Evolutionary conservation across 2,113 vertebrate genomes (phyloP).

Genomic region (Pavo muticus): DNA sequence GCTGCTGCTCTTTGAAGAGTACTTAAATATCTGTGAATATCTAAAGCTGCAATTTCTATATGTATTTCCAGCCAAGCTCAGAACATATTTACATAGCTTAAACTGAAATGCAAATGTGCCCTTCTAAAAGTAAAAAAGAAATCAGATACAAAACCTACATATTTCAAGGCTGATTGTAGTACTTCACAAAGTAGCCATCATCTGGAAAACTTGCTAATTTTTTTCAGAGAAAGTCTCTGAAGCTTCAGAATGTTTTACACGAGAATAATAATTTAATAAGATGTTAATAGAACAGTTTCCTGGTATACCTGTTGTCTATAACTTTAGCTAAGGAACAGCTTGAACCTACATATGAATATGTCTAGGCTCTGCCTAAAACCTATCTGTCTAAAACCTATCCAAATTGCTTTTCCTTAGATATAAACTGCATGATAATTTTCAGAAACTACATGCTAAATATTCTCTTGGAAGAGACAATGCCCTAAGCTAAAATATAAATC

Average conservation of each 20-base stretch:
- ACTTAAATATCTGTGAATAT: background rate
- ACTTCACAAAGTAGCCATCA: background rate
- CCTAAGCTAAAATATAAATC: background rate
- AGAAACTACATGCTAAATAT: background rate
- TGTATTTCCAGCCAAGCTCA: background rate
- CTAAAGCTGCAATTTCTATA: background rate
- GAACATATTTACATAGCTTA: fast-evolving
- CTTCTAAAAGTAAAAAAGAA: background rate
- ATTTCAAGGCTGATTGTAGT: background rate
- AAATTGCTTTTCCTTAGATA: background rate
- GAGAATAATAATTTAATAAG: background rate
- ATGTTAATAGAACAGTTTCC: background rate
- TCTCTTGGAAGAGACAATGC: background rate
- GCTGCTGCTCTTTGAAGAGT: background rate
- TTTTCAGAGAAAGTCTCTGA: background rate
- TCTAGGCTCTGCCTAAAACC: background rate
- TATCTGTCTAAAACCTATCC: background rate
- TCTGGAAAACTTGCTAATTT: background rate
- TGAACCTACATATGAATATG: background rate
- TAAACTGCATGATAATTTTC: background rate
- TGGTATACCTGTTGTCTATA: background rate
- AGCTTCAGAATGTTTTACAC: background rate
- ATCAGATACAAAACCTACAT: background rate
- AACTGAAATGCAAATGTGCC: background rate
- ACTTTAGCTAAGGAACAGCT: background rate